Conservation (phyloP, 2,113 vertebrate species). For the Gambusia affinis region DNA sequence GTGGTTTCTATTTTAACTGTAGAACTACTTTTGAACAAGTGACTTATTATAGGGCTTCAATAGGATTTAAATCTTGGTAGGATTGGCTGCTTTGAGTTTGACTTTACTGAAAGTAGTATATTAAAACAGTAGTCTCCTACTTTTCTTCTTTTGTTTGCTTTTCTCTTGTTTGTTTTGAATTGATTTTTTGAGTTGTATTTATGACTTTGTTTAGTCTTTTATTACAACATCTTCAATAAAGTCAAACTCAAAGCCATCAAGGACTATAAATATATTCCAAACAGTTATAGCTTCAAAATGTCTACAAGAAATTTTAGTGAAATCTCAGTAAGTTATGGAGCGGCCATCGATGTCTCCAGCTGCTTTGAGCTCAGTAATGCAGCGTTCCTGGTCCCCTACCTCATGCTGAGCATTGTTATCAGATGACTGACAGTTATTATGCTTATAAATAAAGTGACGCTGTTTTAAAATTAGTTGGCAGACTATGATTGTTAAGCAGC, state of each 20-base stretch:
- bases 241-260: too few relatives aligned
- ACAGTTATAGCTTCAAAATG: neutral
- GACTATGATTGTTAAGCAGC: neutral
- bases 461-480: neutral
- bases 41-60: too few relatives aligned
- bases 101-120: too few relatives aligned
- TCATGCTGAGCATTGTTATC: neutral
- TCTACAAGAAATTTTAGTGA: neutral
- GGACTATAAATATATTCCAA: too few relatives aligned
- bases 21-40: neutral
- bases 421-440: neutral
- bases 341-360: neutral
- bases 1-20: neutral
- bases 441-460: neutral
- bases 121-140: too few relatives aligned
- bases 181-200: too few relatives aligned
- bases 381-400: neutral
- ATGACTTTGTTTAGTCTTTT: too few relatives aligned
- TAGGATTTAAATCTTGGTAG: too few relatives aligned
- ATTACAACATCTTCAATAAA: too few relatives aligned
- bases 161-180: too few relatives aligned
- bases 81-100: too few relatives aligned
- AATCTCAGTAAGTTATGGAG: neutral
- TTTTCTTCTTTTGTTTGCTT: too few relatives aligned
- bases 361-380: neutral